Evolutionary conservation across 2,797 vertebrate species (phyloP).

Genomic region (Ptychadena robeensis): DNA sequence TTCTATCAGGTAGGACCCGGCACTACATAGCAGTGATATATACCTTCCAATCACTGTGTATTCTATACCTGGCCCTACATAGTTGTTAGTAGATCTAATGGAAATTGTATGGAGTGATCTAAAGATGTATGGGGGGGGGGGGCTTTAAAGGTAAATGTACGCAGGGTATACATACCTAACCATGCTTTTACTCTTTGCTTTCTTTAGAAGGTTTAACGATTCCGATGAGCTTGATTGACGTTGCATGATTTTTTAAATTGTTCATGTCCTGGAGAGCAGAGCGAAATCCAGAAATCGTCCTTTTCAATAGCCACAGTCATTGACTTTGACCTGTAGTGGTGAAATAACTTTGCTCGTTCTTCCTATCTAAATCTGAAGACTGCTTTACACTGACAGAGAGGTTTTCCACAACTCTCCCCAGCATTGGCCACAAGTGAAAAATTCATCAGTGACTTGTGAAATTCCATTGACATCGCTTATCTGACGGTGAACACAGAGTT

Average conservation of each 20-base stretch:
- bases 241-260: slow-evolving; percentile 50
- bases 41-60: too few relatives aligned
- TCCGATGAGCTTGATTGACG: neutral
- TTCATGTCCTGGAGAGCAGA: neutral
- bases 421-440: slow-evolving; percentile 49
- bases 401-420: slow-evolving; percentile 11
- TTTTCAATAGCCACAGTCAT: neutral
- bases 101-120: too few relatives aligned
- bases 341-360: neutral
- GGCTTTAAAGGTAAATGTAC: too few relatives aligned
- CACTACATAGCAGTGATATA: too few relatives aligned
- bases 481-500: neutral
- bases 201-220: neutral
- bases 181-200: slow-evolving; percentile 62
- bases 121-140: too few relatives aligned
- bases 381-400: neutral
- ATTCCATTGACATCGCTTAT: slow-evolving; percentile 58
- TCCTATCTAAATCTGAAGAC: neutral
- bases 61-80: too few relatives aligned
- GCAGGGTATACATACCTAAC: slow-evolving; percentile 61
- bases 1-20: too few relatives aligned
- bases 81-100: too few relatives aligned
- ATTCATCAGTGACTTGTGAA: slow-evolving; percentile 62
- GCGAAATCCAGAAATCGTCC: neutral
- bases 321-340: neutral